Conservation (phyloP, 1,140 invertebrate species). For the Drosophila arawakana region DNA sequence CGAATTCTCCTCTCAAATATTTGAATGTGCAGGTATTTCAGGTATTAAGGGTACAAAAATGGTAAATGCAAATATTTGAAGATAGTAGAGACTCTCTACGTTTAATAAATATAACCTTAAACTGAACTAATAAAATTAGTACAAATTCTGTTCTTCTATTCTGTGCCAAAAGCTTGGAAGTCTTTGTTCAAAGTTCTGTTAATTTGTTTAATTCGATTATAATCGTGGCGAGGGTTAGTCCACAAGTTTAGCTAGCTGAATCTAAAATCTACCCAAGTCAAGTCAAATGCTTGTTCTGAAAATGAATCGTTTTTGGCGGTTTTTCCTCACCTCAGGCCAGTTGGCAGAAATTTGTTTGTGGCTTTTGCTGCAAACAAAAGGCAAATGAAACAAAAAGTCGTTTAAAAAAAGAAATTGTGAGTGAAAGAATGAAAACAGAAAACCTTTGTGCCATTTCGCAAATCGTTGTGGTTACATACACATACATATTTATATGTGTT, state of each 20-base stretch:
- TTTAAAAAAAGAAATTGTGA: constrained; percentile 31
- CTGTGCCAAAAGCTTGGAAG: too few species aligned
- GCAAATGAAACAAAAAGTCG: constrained; percentile 8
- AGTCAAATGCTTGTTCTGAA: constrained; percentile 17
- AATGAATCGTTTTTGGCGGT: constrained; percentile 52
- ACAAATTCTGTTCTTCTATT: too few species aligned
- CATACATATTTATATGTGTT: constrained; percentile 17
- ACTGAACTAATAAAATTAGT: too few species aligned
- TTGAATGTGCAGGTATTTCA: not conserved
- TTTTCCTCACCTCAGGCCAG: constrained; percentile 31
- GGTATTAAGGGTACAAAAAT: not conserved
- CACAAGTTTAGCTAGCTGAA: not conserved
- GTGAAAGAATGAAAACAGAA: constrained; percentile 36
- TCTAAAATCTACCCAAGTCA: not conserved
- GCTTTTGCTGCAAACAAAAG: constrained; percentile 22
- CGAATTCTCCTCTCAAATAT: not conserved
- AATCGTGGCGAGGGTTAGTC: not conserved
- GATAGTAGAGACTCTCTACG: too few species aligned
- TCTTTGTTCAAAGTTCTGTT: too few species aligned
- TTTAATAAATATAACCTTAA: too few species aligned
- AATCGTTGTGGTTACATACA: constrained; percentile 62
- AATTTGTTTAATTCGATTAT: too few species aligned
- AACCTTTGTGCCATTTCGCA: constrained; percentile 65
- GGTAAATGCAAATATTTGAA: not conserved
- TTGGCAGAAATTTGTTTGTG: constrained; percentile 43